Base-by-base conservation (phyloP, 1,140 invertebrate species). In the Caerostris darwini region DNA sequence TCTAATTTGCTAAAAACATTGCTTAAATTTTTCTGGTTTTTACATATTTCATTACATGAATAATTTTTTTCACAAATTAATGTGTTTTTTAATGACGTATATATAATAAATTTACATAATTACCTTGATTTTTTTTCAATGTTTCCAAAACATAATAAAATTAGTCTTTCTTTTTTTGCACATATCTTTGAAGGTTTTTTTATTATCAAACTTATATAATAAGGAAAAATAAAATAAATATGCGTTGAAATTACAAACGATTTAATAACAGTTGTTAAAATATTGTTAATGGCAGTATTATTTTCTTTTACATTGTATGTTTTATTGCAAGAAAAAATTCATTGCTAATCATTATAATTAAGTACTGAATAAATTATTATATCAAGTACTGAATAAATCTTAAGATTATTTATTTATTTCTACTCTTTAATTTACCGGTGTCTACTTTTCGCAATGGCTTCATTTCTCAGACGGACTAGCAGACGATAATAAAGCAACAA, bases 401-500 rank as follows among this genome's bases (percentile, higher is more conserved):
- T 53, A 77, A 77, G 3, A 8, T 5, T 50, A 12, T 10, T 77
- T 77, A 50, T 50, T 50, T 12, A 34, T 12, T 12, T 50, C 71
- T 77, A 50, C 8, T 50, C 71, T 77, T 77, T 53, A 19, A 77
- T 77, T 77, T 50, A 50, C 34, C 4, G 50, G 8, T 50, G 34
- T 50, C 71, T 12, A 3, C 53, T 77, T 77, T 77, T 77, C 50
- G 71, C 10, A 77, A 77, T 19, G 34, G 34, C 71, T 77, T 77
- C 34, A 53, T 53, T 77, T 77, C 8, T 77, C 14, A 77, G 71
- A 77, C 71, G 10, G 34, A 8, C 10, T 12, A 77, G 71, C 71
- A 77, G 71, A 77, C 71, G 71, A 77, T 77, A 77, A 67, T 10
- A 17, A 77, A 77, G 71, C 50, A 77, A 77, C 50, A 53, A 77